Base-by-base conservation (phyloP, 2,888 invertebrate species). In the Scaptomyza reducta region DNA sequence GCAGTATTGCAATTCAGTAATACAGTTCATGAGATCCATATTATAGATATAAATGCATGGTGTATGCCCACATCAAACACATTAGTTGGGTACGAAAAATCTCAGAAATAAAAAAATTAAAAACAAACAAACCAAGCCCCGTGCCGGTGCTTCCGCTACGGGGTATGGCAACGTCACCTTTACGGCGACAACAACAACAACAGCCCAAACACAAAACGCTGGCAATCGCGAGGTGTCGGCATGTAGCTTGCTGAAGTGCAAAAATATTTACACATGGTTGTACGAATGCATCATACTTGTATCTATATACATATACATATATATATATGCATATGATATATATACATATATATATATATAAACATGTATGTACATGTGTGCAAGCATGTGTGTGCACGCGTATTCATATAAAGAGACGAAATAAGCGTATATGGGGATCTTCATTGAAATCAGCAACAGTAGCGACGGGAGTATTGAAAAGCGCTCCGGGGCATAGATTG, bases 101-200 rank as follows among this genome's bases (percentile, higher is more conserved):
- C 75, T 72, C 59, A 61, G 63, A 74, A 77, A 75, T 67, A 84
- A 77, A 87, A 84, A 84, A 38, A 38, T 81, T 77, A 69, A 78
- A 78, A 69, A 68, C 78, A 83, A 83, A 86, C 74, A 86, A 71
- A 74, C 64, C 58, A 71, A 68, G 74, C 76, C 76, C 70, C 63
- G 44, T 53, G 25, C 60, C 56, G 51, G 61, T 25, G 53, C 42
- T 42, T 31, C 45, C 60, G 55, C 55, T 68, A 42, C 56, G 38
- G 57, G 60, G 57, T 71, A 49, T 74, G 63, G 66, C 67, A 74
- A 71, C 60, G 71, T 40, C 40, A 79, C 80, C 74, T 82, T 74
- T 74, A 71, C 74, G 84, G 66, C 58, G 29, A 38, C 58, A 66
- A 51, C 57, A 54, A 54, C 55, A 60, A 27, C 49, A 45, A 41